Conservation (phyloP, 2,113 vertebrate genomes). For the Macquaria australasica region DNA sequence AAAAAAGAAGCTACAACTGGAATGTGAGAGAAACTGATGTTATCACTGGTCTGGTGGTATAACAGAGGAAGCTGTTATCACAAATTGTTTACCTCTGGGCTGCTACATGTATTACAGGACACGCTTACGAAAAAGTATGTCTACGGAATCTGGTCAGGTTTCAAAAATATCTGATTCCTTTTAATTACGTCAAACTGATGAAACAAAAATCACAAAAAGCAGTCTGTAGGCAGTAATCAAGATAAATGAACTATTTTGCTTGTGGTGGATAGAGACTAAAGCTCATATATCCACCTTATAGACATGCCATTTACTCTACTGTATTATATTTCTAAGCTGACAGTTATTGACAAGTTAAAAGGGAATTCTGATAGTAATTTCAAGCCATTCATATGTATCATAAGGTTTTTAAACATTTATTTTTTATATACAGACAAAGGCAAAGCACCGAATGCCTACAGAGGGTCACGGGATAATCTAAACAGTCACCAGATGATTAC, state of each 20-base stretch:
- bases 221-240: background rate
- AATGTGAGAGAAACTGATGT: conserved; percentile 33
- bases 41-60: conserved; percentile 27
- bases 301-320: background rate
- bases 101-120: conserved; percentile 1
- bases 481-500: background rate
- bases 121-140: background rate
- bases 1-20: background rate
- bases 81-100: conserved; percentile 22
- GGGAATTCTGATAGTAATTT: no score
- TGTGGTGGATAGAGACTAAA: no score
- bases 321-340: background rate
- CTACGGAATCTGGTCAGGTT: conserved; percentile 4
- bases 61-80: conserved; percentile 43
- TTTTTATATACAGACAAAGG: background rate
- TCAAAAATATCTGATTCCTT: conserved; percentile 9
- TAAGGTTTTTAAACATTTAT: background rate
- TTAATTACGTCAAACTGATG: background rate
- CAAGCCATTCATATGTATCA: no score
- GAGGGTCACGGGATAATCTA: background rate
- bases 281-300: background rate
- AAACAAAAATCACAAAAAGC: background rate
- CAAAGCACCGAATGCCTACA: no score
- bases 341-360: no score
- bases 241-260: background rate